Evolutionary conservation across 1,140 invertebrate genomes (phyloP).

Genomic region (Drepana arcuata): DNA sequence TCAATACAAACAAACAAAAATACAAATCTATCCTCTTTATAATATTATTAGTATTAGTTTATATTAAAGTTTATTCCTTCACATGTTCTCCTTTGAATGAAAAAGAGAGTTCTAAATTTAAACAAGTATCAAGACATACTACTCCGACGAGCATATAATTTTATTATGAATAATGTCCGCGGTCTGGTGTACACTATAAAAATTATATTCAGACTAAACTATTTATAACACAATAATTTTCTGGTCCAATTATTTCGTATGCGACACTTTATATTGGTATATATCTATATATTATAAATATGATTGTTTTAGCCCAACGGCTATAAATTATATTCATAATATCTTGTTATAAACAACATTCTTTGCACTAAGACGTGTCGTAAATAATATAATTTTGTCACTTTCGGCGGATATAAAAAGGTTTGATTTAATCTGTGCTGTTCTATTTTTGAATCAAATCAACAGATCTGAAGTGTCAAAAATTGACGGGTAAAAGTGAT

Average conservation of each 20-base stretch:
- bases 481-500: no score
- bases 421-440: no score
- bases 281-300: no score
- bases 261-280: constrained; percentile 64
- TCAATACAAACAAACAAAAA: no score
- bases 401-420: no score
- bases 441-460: no score
- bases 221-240: constrained; percentile 71
- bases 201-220: constrained; percentile 62
- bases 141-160: constrained; percentile 26
- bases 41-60: no score
- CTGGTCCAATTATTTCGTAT: constrained; percentile 59
- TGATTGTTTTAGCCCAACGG: constrained; percentile 40
- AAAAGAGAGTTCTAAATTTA: no score
- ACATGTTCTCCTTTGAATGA: no score
- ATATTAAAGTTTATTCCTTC: no score
- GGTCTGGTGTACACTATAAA: constrained; percentile 52
- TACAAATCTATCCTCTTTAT: no score
- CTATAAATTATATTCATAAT: constrained; percentile 57
- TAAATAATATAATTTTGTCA: constrained; percentile 37
- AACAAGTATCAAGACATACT: constrained; percentile 36
- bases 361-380: constrained; percentile 13
- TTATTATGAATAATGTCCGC: constrained; percentile 60
- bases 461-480: no score
- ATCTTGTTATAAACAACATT: constrained; percentile 42